phyloP scores from a whole-genome alignment of 1,140 invertebrate species.

The Magallana ariakensis region DNA sequence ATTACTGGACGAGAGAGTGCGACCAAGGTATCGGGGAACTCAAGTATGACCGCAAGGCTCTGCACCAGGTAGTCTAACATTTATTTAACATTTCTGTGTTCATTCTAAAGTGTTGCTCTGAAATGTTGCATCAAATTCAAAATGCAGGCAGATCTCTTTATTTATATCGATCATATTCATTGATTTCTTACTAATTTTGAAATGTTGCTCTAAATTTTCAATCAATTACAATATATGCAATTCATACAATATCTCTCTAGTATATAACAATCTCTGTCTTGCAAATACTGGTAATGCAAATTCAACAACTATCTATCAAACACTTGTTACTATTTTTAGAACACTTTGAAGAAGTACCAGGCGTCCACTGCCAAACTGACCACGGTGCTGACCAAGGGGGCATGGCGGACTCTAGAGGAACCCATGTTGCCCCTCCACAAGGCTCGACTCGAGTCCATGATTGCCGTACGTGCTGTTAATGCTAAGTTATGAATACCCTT shows the following conservation, averaged over 20 bases:
- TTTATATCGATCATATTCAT: too few species aligned
- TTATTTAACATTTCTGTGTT: neutral
- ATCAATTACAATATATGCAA: too few species aligned
- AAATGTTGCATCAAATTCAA: too few species aligned
- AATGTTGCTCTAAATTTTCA: too few species aligned
- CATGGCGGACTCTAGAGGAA: constrained; percentile 75
- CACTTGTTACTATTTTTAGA: constrained; percentile 33
- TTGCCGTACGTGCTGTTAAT: constrained; percentile 70
- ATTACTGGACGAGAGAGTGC: constrained; percentile 79
- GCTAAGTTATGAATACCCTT: too few species aligned
- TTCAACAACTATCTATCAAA: neutral
- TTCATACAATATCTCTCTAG: too few species aligned
- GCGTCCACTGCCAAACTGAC: constrained; percentile 71
- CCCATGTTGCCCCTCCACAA: constrained; percentile 76
- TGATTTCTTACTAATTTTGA: too few species aligned
- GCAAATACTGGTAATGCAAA: too few species aligned
- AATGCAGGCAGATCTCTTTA: too few species aligned
- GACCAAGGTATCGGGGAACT: constrained; percentile 76
- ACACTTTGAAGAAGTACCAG: constrained; percentile 73
- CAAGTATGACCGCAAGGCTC: constrained; percentile 78
- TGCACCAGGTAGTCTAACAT: constrained; percentile 57
- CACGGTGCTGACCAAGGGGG: constrained; percentile 67
- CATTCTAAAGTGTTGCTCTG: too few species aligned
- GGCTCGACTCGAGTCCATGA: constrained; percentile 76
- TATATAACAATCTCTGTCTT: too few species aligned